These are phyloP conservation scores for Egretta garzetta DNA, from an alignment of 2,113 vertebrate genomes.

Conservation along the genomic window DNA sequence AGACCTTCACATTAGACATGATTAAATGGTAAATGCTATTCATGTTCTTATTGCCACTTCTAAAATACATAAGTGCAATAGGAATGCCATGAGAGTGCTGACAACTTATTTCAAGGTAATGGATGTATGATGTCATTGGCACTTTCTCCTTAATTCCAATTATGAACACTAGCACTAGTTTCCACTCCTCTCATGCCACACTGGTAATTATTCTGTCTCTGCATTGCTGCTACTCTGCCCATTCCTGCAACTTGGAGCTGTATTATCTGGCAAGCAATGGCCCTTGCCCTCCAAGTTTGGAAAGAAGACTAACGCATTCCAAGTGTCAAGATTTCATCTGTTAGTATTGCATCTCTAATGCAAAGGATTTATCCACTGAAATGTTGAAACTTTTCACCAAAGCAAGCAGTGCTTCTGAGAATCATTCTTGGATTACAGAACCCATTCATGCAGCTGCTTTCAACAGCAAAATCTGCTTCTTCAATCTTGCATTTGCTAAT, in stretches of 20 bases:
- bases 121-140: not conserved
- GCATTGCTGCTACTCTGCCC: not conserved
- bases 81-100: not conserved
- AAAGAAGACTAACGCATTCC: not conserved
- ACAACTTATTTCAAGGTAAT: not conserved
- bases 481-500: not conserved
- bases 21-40: not conserved
- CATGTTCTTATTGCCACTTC: not conserved
- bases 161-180: not conserved
- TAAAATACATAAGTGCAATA: rapidly evolving
- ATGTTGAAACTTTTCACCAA: not conserved
- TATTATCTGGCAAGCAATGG: not conserved
- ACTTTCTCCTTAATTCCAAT: not conserved
- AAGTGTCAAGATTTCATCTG: not conserved
- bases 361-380: not conserved
- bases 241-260: not conserved
- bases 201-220: not conserved
- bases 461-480: not conserved
- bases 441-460: not conserved
- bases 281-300: not conserved
- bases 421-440: not conserved
- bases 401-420: not conserved
- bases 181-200: not conserved
- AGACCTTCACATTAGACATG: not conserved
- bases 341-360: not conserved